Evolutionary conservation across 2,797 vertebrate species (phyloP), one percentile per base, ranked within the genome.

Genomic region (Clarias laeviceps): DNA sequence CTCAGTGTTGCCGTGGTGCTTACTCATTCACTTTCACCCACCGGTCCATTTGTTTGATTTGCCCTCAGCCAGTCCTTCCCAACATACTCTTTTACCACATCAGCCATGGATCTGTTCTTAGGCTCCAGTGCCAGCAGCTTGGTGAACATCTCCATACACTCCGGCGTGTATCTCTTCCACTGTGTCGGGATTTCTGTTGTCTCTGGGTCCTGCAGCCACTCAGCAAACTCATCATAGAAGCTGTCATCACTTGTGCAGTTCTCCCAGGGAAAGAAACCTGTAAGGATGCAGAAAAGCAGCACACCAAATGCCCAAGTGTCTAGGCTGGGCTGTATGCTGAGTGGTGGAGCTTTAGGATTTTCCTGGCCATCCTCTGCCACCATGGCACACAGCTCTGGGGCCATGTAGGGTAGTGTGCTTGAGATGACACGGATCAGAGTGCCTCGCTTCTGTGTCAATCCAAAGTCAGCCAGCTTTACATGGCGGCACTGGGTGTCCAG

Each of bases 241-340:
- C 93, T 93, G 72, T 87, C 96, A 0, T 89, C 62, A 24, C 90
- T 86, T 27, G 88, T 74, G 87, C 95, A 95, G 83, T 87, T 66
- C 69, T 95, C 94, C 96, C 96, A 96, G 82, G 96, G 96, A 86
- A 96, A 96, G 90, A 95, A 96, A 9, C 96, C 96, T 0, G 96
- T 96, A 24, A 96, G 94, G 83, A 96, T 94, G 87, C 95, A 95
- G 90, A 96, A 96, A 81, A 96, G 93, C 17, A 96, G 92, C 82
- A 96, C 95, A 0, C 93, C 96, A 0, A 96, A 96, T 14, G 95
- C 95, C 95, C 95, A 96, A 12, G 94, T 95, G 91, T 96, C 96
- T 84, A 96, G 92, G 86, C 94, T 95, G 7, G 94, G 92, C 86
- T 96, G 93, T 80, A 95, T 95, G 1, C 92, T 93, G 1, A 96